These are phyloP conservation scores for Drosophila nr. fundita DNA, from an alignment of 2,888 invertebrate genomes.

Conservation along the genomic window DNA sequence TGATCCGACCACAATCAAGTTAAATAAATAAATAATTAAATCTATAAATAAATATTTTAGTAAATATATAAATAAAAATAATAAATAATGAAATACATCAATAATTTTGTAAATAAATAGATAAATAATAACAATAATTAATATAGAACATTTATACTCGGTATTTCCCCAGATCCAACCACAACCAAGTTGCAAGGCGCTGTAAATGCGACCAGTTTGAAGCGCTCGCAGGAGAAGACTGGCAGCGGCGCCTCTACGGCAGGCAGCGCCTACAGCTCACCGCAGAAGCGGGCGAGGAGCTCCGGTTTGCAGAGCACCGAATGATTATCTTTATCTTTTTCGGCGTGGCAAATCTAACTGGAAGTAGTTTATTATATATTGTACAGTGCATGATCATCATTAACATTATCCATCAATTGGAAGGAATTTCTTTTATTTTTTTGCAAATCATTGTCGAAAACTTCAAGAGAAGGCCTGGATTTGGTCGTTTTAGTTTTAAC, in stretches of 20 bases:
- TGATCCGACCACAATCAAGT: no score
- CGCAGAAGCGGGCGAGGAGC: slow-evolving; percentile 67
- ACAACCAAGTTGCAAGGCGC: slow-evolving; percentile 58
- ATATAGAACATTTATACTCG: not conserved
- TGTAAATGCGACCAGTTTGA: slow-evolving; percentile 42
- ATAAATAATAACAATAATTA: not conserved
- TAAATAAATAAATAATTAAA: not conserved
- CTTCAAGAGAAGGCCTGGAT: not conserved
- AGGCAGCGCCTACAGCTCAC: slow-evolving; percentile 43
- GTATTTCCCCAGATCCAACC: slow-evolving; percentile 53
- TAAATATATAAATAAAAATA: not conserved
- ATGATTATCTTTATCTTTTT: slow-evolving; percentile 23
- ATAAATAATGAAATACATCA: not conserved
- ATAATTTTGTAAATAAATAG: not conserved
- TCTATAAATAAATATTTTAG: not conserved
- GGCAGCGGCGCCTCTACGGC: slow-evolving; percentile 16
- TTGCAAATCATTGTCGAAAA: not conserved
- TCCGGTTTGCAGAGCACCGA: slow-evolving; percentile 48
- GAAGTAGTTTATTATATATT: slow-evolving; percentile 2
- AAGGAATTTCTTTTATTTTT: slow-evolving; percentile 3
- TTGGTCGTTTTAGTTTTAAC: slow-evolving; percentile 14
- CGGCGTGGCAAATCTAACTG: not conserved
- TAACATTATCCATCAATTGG: not conserved
- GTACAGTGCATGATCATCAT: slow-evolving; percentile 19
- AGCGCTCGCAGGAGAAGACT: slow-evolving; percentile 62